These are phyloP conservation scores for Aegithalos caudatus DNA, from an alignment of 2,113 vertebrate species.

Conservation along the genomic window DNA sequence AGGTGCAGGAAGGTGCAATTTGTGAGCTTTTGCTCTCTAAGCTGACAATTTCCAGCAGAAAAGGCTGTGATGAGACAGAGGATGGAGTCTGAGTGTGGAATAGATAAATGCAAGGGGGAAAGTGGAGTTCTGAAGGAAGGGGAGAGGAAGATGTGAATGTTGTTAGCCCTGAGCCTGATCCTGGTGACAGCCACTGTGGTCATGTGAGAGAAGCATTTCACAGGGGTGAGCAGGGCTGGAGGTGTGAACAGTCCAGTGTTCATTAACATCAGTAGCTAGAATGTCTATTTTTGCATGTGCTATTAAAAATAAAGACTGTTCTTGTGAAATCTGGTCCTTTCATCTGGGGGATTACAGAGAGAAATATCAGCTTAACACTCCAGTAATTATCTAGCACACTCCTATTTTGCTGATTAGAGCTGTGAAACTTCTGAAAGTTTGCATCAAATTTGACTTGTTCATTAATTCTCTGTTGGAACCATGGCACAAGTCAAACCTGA, in stretches of 20 bases:
- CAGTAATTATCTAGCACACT: constrained; percentile 32
- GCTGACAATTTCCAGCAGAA: neutral
- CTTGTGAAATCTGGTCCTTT: constrained; percentile 37
- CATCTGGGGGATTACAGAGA: constrained; percentile 37
- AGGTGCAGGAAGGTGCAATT: neutral
- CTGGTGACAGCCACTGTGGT: neutral
- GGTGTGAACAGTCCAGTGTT: neutral
- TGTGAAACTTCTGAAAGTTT: constrained; percentile 9
- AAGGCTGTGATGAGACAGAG: neutral
- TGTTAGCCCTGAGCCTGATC: neutral
- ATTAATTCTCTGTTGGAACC: constrained; percentile 23
- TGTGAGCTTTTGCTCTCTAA: neutral
- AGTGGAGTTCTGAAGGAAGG: neutral
- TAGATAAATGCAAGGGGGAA: neutral
- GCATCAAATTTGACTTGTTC: constrained; percentile 34
- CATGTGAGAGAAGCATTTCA: neutral
- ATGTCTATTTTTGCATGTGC: neutral
- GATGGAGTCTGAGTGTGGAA: neutral
- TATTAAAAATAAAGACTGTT: constrained; percentile 21
- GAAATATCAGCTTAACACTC: constrained; percentile 17
- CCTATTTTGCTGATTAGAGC: constrained; percentile 47
- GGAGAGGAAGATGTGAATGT: neutral
- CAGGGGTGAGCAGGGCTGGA: neutral
- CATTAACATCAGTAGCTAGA: neutral
- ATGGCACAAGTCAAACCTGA: neutral